phyloP scores from a whole-genome alignment of 2,797 vertebrate species.

The Danio choprae region DNA sequence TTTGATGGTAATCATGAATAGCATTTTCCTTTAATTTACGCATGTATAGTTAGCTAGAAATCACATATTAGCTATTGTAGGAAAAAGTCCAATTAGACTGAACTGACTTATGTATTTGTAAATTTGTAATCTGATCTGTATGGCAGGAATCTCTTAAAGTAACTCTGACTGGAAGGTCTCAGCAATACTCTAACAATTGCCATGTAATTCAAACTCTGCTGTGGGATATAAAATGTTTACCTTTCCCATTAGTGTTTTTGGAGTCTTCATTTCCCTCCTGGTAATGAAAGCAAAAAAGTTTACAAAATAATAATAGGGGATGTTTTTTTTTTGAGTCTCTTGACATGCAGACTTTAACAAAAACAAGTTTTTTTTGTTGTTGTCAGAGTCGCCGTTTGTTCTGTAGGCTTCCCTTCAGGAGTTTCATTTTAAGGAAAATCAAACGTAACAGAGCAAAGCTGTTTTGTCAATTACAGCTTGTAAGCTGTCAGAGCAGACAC shows the following conservation, averaged over 20 bases:
- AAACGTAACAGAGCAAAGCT: conserved; percentile 27
- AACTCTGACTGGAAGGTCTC: conserved; percentile 19
- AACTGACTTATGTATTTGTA: conserved; percentile 9
- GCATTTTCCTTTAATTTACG: neutral
- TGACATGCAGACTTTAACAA: conserved; percentile 31
- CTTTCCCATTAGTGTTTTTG: conserved; percentile 20
- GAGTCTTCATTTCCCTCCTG: conserved; percentile 30
- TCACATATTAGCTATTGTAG: neutral
- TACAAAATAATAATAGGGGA: neutral
- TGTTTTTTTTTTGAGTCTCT: conserved; percentile 1
- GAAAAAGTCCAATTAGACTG: neutral
- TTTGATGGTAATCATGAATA: neutral
- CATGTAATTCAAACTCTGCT: neutral
- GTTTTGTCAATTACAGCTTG: conserved; percentile 38
- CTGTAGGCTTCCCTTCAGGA: conserved; percentile 22
- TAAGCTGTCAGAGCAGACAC: conserved; percentile 27
- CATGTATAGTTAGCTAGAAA: neutral
- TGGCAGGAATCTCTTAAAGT: neutral
- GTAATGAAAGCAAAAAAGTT: conserved; percentile 19
- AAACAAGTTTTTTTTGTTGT: neutral
- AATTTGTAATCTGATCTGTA: neutral
- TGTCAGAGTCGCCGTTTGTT: neutral
- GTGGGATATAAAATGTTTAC: conserved; percentile 32
- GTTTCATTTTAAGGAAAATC: conserved; percentile 26
- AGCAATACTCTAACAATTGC: neutral